Evolutionary conservation across 1,140 invertebrate species (phyloP).

Genomic region (Heliconius hermathena): DNA sequence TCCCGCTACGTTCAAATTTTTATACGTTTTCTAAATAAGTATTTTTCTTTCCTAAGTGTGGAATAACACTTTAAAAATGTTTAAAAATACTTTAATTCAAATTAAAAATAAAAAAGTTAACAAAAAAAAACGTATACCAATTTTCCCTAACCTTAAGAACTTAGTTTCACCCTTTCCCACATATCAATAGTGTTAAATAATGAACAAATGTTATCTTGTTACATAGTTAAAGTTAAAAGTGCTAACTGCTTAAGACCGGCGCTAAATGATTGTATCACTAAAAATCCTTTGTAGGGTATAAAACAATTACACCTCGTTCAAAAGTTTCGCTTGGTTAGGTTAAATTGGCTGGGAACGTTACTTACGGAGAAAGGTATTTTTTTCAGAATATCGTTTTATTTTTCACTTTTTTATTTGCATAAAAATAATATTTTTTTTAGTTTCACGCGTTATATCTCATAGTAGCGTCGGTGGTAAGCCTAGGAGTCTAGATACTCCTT

Average conservation of each 20-base stretch:
- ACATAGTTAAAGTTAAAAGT: slow-evolving; percentile 32
- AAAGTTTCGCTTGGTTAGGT: background rate
- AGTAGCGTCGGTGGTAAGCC: too few species aligned
- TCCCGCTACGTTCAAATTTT: too few species aligned
- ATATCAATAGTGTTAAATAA: slow-evolving; percentile 13
- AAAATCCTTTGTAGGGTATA: slow-evolving; percentile 21
- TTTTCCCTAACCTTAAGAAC: background rate
- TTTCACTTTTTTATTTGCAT: background rate
- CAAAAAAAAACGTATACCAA: background rate
- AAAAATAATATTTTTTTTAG: background rate
- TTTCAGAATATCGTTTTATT: background rate
- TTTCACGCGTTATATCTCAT: background rate
- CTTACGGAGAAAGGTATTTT: background rate
- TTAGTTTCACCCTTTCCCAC: background rate
- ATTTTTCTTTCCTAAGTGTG: too few species aligned
- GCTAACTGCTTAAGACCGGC: slow-evolving; percentile 32
- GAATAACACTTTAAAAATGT: too few species aligned
- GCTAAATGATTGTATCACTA: slow-evolving; percentile 23
- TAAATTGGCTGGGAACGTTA: background rate
- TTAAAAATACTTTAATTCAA: too few species aligned
- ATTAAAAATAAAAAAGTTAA: background rate
- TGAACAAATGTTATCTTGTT: slow-evolving; percentile 12
- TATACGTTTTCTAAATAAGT: too few species aligned
- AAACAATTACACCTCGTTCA: slow-evolving; percentile 39
- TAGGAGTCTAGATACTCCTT: too few species aligned